These are phyloP conservation scores for Dicyrtoma fusca DNA, from an alignment of 2,888 invertebrate genomes.

Conservation along the genomic window DNA sequence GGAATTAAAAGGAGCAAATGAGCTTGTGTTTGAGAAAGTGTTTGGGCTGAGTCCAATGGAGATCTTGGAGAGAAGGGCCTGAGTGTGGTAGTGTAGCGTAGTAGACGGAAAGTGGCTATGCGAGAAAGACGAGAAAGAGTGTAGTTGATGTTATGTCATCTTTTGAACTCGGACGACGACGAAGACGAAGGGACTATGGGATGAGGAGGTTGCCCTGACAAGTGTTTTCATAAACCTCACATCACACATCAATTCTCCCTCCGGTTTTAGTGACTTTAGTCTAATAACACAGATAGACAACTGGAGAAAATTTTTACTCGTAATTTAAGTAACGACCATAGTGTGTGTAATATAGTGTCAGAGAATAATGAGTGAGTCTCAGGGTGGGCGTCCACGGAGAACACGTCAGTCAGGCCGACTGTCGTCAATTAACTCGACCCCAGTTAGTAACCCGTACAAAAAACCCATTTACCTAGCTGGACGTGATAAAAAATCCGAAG, in stretches of 20 bases:
- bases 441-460: constrained; percentile 52
- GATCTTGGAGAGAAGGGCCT: neutral
- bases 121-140: neutral
- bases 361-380: constrained; percentile 52
- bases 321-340: neutral
- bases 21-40: neutral
- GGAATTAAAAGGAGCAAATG: neutral
- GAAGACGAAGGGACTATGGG: constrained; percentile 19
- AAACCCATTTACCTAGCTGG: constrained; percentile 52
- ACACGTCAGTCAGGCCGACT: constrained; percentile 39
- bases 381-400: constrained; percentile 44
- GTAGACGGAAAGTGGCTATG: neutral
- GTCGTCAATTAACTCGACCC: constrained; percentile 15
- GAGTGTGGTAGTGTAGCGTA: neutral
- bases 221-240: constrained; percentile 16
- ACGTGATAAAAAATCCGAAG: constrained; percentile 22
- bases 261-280: constrained; percentile 17
- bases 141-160: constrained; percentile 6
- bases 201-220: constrained; percentile 28
- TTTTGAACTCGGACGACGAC: constrained; percentile 7
- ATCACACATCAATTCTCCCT: constrained; percentile 22
- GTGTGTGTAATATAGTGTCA: neutral
- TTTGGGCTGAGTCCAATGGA: constrained; percentile 12
- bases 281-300: neutral
- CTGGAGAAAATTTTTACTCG: constrained; percentile 1